Evolutionary conservation across 2,888 invertebrate species (phyloP).

Genomic region (Marronus borbonicus): DNA sequence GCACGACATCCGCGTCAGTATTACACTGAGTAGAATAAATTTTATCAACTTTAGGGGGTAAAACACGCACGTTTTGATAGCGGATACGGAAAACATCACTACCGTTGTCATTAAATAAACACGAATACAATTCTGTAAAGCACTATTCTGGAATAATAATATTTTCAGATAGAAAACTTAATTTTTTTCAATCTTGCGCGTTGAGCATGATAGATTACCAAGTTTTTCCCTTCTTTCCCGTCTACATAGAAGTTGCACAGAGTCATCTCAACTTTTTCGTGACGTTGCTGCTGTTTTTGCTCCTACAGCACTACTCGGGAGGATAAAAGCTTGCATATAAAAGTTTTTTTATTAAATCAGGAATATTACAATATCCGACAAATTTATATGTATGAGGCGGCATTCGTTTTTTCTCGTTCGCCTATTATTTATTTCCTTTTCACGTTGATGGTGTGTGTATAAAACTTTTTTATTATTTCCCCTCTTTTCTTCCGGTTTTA

Average conservation of each 20-base stretch:
- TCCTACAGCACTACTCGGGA: not conserved
- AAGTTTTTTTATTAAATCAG: constrained; percentile 47
- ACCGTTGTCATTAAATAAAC: too few relatives aligned
- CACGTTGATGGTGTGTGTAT: constrained; percentile 24
- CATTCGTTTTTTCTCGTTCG: constrained; percentile 17
- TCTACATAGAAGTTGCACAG: not conserved
- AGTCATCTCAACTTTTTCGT: not conserved
- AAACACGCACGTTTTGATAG: too few relatives aligned
- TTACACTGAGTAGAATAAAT: too few relatives aligned
- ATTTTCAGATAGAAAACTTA: too few relatives aligned
- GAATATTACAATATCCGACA: constrained; percentile 44
- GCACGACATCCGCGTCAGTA: too few relatives aligned
- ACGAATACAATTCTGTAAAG: too few relatives aligned
- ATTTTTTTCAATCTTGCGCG: not conserved
- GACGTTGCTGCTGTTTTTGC: constrained; percentile 9
- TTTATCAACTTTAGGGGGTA: too few relatives aligned
- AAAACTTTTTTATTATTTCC: constrained; percentile 12
- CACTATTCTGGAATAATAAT: too few relatives aligned
- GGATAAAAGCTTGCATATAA: constrained; percentile 40
- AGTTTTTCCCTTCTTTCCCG: constrained; percentile 11
- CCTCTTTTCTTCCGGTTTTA: constrained; percentile 11
- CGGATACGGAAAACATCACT: too few relatives aligned
- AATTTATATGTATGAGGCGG: constrained; percentile 44
- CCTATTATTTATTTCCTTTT: constrained; percentile 38
- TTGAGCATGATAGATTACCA: constrained; percentile 32